Evolutionary conservation across 1,140 invertebrate genomes (phyloP).

Genomic region (Kradibia gibbosae): DNA sequence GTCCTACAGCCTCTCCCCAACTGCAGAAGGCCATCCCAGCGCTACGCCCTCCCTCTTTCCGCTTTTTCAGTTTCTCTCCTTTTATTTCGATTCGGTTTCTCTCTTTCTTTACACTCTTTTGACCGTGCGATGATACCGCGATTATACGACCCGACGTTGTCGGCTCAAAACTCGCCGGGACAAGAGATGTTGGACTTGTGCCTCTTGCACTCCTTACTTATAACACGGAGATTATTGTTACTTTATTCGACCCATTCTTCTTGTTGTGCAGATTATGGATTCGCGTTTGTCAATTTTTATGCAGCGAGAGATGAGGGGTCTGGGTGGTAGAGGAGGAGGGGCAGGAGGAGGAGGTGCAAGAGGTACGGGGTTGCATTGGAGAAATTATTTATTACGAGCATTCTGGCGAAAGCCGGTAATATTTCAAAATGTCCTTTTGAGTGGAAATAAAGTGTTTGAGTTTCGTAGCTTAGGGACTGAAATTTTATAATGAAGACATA

Average conservation of each 20-base stretch:
- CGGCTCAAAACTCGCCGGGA: conserved; percentile 54
- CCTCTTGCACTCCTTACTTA: too few species aligned
- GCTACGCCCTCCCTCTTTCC: conserved; percentile 1
- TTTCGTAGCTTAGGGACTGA: too few species aligned
- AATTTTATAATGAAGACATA: too few species aligned
- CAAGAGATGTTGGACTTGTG: too few species aligned
- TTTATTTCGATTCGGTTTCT: conserved; percentile 41
- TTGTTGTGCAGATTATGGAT: background rate
- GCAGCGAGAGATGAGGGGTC: too few species aligned
- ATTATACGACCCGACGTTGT: conserved; percentile 55
- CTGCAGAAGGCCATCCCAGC: background rate
- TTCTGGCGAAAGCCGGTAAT: background rate
- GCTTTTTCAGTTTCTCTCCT: conserved; percentile 47
- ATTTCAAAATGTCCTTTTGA: too few species aligned
- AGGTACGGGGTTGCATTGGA: too few species aligned
- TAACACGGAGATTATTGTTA: background rate
- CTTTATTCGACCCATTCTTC: background rate
- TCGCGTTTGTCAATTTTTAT: too few species aligned
- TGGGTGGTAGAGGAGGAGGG: too few species aligned
- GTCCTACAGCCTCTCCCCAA: background rate
- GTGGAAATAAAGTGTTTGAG: too few species aligned
- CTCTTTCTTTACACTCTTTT: conserved; percentile 46
- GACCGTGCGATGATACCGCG: conserved; percentile 36
- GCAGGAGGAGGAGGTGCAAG: too few species aligned
- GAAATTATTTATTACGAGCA: too few species aligned